Conservation (phyloP, 2,888 invertebrate genomes). For the Epinotia nisella region DNA sequence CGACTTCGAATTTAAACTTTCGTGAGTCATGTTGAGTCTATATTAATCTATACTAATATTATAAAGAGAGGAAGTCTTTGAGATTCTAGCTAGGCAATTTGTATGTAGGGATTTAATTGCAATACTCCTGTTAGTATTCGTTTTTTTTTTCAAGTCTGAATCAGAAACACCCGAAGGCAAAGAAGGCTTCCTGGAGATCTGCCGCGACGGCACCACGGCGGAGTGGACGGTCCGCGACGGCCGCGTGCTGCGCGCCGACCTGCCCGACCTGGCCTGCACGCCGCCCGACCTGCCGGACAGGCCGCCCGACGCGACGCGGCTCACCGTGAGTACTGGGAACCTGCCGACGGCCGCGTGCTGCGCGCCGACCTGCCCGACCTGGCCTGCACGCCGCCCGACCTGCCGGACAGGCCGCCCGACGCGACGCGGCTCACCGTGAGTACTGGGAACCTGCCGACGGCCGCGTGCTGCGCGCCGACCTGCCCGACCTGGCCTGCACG, state of each 20-base stretch:
- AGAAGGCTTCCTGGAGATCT: constrained; percentile 83
- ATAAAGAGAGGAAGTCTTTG: no score
- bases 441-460: not conserved
- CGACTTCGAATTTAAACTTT: no score
- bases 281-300: constrained; percentile 78
- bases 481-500: constrained; percentile 58
- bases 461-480: constrained; percentile 67
- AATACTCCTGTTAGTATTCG: no score
- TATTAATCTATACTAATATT: no score
- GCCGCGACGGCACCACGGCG: constrained; percentile 84
- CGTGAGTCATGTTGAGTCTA: no score
- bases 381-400: constrained; percentile 59
- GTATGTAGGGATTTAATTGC: no score
- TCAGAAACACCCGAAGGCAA: constrained; percentile 57
- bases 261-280: constrained; percentile 86
- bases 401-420: constrained; percentile 52
- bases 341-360: no score
- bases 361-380: constrained; percentile 27
- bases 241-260: constrained; percentile 79
- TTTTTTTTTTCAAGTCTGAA: constrained; percentile 61
- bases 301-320: constrained; percentile 55
- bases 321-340: constrained; percentile 60
- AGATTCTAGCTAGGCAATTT: no score
- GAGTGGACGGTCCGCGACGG: constrained; percentile 86
- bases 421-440: constrained; percentile 57